A percentile compares a stretch with the other conserved stretches of the same genome.
Evolutionary conservation across 2,113 vertebrate genomes (phyloP).

Genomic region (Micronycteris hirsuta): DNA sequence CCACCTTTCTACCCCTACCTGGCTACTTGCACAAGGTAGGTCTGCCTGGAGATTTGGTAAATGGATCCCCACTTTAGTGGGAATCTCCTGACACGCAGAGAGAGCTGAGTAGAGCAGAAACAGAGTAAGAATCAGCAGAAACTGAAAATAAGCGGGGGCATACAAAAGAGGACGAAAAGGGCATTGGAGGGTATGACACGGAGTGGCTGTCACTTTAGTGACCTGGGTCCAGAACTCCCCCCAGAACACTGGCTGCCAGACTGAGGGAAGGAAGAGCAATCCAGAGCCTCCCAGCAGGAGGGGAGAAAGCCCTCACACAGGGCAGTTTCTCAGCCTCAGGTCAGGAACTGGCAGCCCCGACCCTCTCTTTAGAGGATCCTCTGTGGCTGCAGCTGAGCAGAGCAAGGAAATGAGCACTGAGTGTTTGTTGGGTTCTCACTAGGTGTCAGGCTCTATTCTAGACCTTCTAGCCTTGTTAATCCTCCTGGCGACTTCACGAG

Average conservation of each 20-base stretch:
- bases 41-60: neutral
- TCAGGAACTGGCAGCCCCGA: neutral
- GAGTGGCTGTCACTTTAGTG: neutral
- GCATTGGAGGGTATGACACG: neutral
- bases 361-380: neutral
- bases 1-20: neutral
- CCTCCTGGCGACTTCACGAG: neutral
- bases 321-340: neutral
- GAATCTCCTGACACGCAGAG: neutral
- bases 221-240: neutral
- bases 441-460: neutral
- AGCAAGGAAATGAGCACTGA: neutral
- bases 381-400: no score
- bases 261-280: neutral
- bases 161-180: neutral
- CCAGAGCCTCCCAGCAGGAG: neutral
- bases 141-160: neutral
- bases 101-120: neutral
- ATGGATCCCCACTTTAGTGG: neutral
- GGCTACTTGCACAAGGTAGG: neutral
- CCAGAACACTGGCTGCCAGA: no score
- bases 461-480: neutral
- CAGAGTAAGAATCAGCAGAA: neutral
- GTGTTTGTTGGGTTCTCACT: neutral
- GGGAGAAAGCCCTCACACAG: fast-evolving